Percentiles rank a stretch among this genome's conserved stretches.
phyloP scores from a whole-genome alignment of 2,113 vertebrate genomes.

The Pavo muticus region DNA sequence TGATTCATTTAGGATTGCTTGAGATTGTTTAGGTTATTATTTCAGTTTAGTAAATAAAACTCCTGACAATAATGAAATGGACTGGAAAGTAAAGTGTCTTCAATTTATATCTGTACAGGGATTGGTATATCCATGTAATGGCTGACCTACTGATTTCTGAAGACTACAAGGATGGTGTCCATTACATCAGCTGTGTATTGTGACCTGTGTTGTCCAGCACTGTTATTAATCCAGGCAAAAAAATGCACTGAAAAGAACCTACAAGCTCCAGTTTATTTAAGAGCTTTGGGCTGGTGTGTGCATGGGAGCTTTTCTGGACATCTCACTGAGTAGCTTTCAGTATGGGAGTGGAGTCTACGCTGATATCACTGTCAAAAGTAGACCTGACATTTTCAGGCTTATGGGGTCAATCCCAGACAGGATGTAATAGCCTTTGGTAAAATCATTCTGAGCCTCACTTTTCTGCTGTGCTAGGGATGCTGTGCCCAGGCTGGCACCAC shows the following conservation, averaged over 20 bases:
- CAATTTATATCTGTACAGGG: neutral
- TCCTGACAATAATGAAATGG: neutral
- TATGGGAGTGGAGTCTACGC: neutral
- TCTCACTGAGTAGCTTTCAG: neutral
- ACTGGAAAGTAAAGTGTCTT: neutral
- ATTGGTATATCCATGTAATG: neutral
- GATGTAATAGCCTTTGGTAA: neutral
- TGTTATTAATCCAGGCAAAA: neutral
- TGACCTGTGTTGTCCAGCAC: neutral
- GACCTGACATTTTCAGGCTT: neutral
- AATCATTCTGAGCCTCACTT: neutral
- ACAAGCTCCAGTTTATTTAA: neutral
- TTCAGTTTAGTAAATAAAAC: neutral
- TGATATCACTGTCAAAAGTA: neutral
- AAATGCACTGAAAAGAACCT: neutral
- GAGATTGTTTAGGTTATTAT: neutral
- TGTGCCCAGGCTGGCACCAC: neutral
- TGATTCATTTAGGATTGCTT: neutral
- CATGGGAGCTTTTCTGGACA: neutral
- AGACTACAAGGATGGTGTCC: neutral
- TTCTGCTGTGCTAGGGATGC: neutral
- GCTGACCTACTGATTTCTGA: neutral
- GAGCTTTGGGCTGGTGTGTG: neutral
- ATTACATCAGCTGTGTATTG: neutral
- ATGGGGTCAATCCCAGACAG: neutral